phyloP scores from a whole-genome alignment of 2,113 vertebrate genomes.

The Hylia prasina region DNA sequence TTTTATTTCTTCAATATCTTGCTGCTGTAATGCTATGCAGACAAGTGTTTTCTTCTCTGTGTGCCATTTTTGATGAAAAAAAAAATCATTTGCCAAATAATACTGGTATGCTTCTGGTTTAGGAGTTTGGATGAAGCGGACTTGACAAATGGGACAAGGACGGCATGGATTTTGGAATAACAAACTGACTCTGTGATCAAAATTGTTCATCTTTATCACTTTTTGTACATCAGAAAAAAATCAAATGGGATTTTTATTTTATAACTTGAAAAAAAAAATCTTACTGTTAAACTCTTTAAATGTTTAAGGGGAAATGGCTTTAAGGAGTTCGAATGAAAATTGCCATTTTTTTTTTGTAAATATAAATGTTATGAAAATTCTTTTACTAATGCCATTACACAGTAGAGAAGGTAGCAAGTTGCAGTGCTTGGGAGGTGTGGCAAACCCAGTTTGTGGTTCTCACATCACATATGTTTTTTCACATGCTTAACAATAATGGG shows the following conservation, averaged over 20 bases:
- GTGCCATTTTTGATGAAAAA: conserved; percentile 81
- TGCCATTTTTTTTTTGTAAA: conserved; percentile 88
- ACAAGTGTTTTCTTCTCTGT: conserved; percentile 81
- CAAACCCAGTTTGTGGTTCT: conserved; percentile 60
- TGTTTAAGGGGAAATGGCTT: conserved; percentile 94
- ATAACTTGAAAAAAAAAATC: conserved; percentile 83
- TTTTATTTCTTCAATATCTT: conserved; percentile 80
- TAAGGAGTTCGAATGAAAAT: conserved; percentile 84
- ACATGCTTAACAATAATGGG: conserved; percentile 32
- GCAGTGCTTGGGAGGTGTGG: conserved; percentile 69
- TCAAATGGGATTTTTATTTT: conserved; percentile 98
- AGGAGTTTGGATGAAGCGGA: conserved; percentile 69
- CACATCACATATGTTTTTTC: conserved; percentile 33
- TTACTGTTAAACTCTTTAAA: conserved; percentile 90
- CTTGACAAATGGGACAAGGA: conserved; percentile 71
- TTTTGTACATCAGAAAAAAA: conserved; percentile 95
- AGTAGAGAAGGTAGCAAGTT: conserved; percentile 91
- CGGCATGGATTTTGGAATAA: conserved; percentile 75
- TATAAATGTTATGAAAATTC: conserved; percentile 82
- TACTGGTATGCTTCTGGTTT: conserved; percentile 75
- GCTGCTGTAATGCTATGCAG: conserved; percentile 90
- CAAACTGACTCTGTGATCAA: conserved; percentile 82
- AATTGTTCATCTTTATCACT: conserved; percentile 95
- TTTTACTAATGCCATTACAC: conserved; percentile 88
- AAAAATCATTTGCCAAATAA: conserved; percentile 86